A percentile compares a stretch with the other conserved stretches of the same genome.
These are phyloP conservation scores for Lates japonicus DNA, from an alignment of 2,797 vertebrate genomes.

Conservation along the genomic window DNA sequence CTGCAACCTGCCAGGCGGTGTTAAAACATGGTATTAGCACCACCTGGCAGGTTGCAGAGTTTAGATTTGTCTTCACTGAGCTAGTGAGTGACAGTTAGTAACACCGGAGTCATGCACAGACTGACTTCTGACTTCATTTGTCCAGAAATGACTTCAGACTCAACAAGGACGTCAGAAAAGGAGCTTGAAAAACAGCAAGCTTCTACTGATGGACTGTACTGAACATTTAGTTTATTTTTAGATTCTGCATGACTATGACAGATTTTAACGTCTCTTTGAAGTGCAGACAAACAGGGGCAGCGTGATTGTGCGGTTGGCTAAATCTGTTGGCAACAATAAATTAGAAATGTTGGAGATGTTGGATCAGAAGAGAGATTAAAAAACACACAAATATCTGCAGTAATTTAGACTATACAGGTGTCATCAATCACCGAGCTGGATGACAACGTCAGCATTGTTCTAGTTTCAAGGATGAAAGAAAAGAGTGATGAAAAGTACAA, in stretches of 20 bases:
- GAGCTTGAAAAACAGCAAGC: constrained; percentile 4
- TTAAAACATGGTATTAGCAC: too few relatives aligned
- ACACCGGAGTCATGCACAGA: background rate
- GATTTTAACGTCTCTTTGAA: constrained; percentile 21
- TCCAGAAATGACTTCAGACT: constrained; percentile 16
- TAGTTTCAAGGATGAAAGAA: background rate
- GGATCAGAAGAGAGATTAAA: too few relatives aligned
- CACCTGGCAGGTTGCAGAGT: too few relatives aligned
- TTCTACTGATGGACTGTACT: background rate
- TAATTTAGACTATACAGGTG: background rate
- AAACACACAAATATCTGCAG: background rate
- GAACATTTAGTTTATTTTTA: constrained; percentile 34
- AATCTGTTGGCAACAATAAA: background rate
- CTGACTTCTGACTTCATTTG: constrained; percentile 3
- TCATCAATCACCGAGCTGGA: background rate
- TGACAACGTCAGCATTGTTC: background rate
- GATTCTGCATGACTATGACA: constrained; percentile 13
- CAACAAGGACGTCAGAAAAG: constrained; percentile 1
- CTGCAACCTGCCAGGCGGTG: background rate
- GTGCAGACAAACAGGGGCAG: constrained; percentile 24
- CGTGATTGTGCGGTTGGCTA: background rate
- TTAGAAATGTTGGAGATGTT: too few relatives aligned
- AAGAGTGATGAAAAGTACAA: background rate
- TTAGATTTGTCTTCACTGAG: background rate
- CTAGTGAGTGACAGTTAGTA: background rate